phyloP scores from a whole-genome alignment of 2,888 invertebrate species.

The Neoascia interrupta region DNA sequence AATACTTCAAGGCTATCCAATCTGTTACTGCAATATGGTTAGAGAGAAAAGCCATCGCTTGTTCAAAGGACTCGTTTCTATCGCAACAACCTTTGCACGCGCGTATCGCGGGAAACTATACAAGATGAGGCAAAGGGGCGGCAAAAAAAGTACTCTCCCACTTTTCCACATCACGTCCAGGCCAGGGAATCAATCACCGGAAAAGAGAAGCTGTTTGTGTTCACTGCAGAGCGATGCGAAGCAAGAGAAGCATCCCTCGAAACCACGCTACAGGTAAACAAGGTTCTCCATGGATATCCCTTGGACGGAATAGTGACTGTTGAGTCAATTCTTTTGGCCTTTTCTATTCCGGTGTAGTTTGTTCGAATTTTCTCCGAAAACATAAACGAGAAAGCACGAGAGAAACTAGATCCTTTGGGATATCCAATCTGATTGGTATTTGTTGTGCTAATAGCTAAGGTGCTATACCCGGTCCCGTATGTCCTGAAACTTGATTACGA shows the following conservation, averaged over 20 bases:
- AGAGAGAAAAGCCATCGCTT: neutral
- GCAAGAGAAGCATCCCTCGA: slow-evolving; percentile 4
- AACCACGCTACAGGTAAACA: slow-evolving; percentile 49
- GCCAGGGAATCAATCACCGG: slow-evolving; percentile 51
- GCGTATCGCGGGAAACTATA: neutral
- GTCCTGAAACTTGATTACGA: slow-evolving; percentile 59
- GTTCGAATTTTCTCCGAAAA: slow-evolving; percentile 1
- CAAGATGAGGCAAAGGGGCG: too few relatives aligned
- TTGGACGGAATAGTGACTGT: slow-evolving; percentile 29
- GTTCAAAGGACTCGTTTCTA: neutral
- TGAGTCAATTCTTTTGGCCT: slow-evolving; percentile 38
- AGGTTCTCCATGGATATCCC: slow-evolving; percentile 22
- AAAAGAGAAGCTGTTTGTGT: slow-evolving; percentile 31
- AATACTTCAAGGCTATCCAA: slow-evolving; percentile 10
- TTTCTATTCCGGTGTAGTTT: slow-evolving; percentile 29
- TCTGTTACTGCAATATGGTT: neutral
- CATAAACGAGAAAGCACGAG: slow-evolving; percentile 3
- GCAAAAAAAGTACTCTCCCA: neutral
- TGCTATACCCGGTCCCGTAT: neutral
- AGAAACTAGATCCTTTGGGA: slow-evolving; percentile 57
- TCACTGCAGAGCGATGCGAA: neutral
- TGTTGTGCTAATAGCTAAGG: slow-evolving; percentile 67
- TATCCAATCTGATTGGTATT: slow-evolving; percentile 67
- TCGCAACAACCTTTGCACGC: neutral
- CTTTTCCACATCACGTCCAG: slow-evolving; percentile 13